Percentiles rank a stretch among this genome's conserved stretches.
These are phyloP conservation scores for Galendromus occidentalis DNA, from an alignment of 1,140 invertebrate species.

Conservation along the genomic window DNA sequence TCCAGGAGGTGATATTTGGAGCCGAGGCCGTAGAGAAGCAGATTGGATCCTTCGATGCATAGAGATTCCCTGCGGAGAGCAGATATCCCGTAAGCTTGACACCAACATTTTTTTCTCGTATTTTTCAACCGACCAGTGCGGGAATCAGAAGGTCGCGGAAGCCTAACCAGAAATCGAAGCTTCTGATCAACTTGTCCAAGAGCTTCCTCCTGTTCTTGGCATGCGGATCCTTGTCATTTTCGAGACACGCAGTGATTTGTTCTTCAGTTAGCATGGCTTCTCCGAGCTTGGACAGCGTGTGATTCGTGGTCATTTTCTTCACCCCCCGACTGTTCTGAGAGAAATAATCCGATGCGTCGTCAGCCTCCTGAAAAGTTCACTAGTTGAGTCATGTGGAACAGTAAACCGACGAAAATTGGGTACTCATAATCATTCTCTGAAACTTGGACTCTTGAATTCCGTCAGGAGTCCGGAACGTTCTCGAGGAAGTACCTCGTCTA, in stretches of 20 bases:
- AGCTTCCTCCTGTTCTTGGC: not conserved
- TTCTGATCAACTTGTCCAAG: not conserved
- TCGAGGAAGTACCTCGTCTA: not conserved
- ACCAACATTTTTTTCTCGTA: not conserved
- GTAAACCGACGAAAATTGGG: not conserved
- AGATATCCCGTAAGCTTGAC: not conserved
- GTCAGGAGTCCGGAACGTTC: not conserved
- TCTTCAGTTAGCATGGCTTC: not conserved
- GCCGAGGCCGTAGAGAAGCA: slow-evolving; percentile 67
- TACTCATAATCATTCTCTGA: not conserved
- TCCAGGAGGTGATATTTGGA: slow-evolving; percentile 60
- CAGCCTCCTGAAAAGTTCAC: not conserved
- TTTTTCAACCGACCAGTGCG: not conserved
- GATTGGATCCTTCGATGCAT: slow-evolving; percentile 50
- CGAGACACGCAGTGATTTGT: not conserved
- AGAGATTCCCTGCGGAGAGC: not conserved
- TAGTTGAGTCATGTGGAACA: no score
- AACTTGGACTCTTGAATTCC: not conserved
- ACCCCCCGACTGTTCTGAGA: not conserved
- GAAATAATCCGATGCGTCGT: not conserved
- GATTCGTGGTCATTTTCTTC: not conserved
- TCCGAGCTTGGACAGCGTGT: not conserved
- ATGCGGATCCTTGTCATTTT: not conserved
- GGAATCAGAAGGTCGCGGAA: not conserved
- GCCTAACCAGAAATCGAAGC: not conserved